phyloP scores from a whole-genome alignment of 2,113 vertebrate species.

The Nipponia nippon region DNA sequence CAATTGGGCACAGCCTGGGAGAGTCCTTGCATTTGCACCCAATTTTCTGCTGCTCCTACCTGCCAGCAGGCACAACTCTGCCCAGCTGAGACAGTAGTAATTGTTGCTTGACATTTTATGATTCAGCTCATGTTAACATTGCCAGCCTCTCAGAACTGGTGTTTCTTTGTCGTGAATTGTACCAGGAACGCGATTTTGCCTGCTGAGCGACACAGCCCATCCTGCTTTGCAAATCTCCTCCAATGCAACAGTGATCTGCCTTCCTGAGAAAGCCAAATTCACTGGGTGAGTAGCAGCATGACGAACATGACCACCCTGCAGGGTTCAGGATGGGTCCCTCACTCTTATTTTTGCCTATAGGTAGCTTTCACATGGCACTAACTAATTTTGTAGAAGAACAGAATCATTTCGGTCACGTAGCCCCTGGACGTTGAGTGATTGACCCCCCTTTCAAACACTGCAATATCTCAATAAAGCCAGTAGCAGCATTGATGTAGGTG shows the following conservation, averaged over 20 bases:
- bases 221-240: slow-evolving; percentile 82
- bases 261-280: slow-evolving; percentile 72
- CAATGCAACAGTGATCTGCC: slow-evolving; percentile 77
- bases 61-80: neutral
- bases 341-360: neutral
- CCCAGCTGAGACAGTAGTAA: neutral
- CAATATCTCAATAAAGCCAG: neutral
- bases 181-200: slow-evolving; percentile 87
- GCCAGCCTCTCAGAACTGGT: neutral
- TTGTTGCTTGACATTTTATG: neutral
- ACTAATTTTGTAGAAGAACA: neutral
- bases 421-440: neutral
- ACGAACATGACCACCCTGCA: accelerated
- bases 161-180: neutral
- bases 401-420: neutral
- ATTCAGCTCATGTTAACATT: neutral
- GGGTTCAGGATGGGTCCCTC: neutral
- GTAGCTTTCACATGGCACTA: neutral
- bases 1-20: neutral
- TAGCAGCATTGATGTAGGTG: neutral
- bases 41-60: neutral
- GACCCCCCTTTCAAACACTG: neutral
- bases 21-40: neutral
- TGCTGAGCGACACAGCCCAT: slow-evolving; percentile 83
- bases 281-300: slow-evolving; percentile 74